These are phyloP conservation scores for Junonia oenone DNA, from an alignment of 2,888 invertebrate species.

Conservation along the genomic window DNA sequence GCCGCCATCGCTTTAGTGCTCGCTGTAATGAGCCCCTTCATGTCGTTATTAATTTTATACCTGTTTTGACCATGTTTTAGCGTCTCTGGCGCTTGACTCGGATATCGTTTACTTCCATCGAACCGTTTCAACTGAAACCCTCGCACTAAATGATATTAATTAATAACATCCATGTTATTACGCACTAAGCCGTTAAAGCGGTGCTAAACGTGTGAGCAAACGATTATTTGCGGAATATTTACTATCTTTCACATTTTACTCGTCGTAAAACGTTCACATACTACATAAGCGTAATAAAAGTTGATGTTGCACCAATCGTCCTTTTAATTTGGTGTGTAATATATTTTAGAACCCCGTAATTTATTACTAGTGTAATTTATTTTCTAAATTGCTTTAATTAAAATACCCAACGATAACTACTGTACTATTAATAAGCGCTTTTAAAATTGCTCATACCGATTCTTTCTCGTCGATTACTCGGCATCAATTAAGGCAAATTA, in stretches of 20 bases:
- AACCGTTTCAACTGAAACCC: slow-evolving; percentile 1
- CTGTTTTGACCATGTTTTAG: slow-evolving; percentile 26
- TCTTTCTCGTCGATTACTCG: slow-evolving; percentile 15
- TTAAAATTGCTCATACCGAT: slow-evolving; percentile 16
- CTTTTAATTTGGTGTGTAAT: slow-evolving; percentile 10
- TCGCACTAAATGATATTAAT: slow-evolving; percentile 12
- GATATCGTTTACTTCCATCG: slow-evolving; percentile 17
- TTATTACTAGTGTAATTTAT: slow-evolving; percentile 17
- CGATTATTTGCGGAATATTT: slow-evolving; percentile 6
- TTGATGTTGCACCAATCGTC: slow-evolving; percentile 1
- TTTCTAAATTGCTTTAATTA: slow-evolving; percentile 22
- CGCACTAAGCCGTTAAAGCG: not conserved
- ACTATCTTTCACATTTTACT: not conserved
- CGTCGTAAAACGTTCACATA: slow-evolving; percentile 11
- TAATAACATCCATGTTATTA: slow-evolving; percentile 3
- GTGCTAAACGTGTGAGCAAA: slow-evolving; percentile 5
- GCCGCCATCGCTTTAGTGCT: slow-evolving; percentile 21
- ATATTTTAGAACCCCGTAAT: slow-evolving; percentile 7
- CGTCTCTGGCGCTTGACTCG: slow-evolving; percentile 15
- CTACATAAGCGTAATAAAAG: not conserved
- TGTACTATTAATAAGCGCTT: slow-evolving; percentile 14
- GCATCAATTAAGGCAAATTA: slow-evolving; percentile 18
- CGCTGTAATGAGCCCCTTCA: slow-evolving; percentile 23
- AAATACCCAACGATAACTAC: slow-evolving; percentile 17
- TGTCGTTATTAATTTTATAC: slow-evolving; percentile 30